phyloP scores from a whole-genome alignment of 2,797 vertebrate species.

The Chaetophractus vellerosus region DNA sequence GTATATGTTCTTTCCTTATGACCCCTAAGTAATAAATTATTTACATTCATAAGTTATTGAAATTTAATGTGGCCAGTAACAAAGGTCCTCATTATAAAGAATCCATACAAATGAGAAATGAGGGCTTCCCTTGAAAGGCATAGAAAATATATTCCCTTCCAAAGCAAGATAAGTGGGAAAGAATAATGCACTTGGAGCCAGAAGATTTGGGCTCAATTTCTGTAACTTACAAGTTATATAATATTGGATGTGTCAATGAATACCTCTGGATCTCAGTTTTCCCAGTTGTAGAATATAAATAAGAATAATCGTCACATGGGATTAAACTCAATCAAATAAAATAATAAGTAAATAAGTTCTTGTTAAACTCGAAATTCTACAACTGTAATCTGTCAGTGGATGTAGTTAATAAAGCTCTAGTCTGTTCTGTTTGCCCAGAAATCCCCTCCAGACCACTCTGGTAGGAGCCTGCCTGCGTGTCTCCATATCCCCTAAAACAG shows the following conservation, averaged over 20 bases:
- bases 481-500: neutral
- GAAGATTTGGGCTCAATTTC: neutral
- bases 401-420: neutral
- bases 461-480: neutral
- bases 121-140: neutral
- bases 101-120: neutral
- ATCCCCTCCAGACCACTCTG: neutral
- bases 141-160: neutral
- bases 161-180: neutral
- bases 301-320: neutral
- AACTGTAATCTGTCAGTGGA: neutral
- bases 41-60: constrained; percentile 48
- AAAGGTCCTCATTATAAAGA: neutral
- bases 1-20: constrained; percentile 3
- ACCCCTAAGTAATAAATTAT: constrained; percentile 27
- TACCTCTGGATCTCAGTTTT: neutral
- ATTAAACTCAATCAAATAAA: neutral
- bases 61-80: constrained; percentile 21
- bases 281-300: neutral
- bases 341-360: neutral
- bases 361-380: neutral
- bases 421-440: neutral
- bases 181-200: neutral
- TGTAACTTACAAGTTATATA: neutral
- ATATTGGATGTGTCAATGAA: neutral